Percentiles rank a stretch among this genome's conserved stretches.
phyloP scores from a whole-genome alignment of 92 coral and sea anemone species.

The Phenganax marumi region DNA sequence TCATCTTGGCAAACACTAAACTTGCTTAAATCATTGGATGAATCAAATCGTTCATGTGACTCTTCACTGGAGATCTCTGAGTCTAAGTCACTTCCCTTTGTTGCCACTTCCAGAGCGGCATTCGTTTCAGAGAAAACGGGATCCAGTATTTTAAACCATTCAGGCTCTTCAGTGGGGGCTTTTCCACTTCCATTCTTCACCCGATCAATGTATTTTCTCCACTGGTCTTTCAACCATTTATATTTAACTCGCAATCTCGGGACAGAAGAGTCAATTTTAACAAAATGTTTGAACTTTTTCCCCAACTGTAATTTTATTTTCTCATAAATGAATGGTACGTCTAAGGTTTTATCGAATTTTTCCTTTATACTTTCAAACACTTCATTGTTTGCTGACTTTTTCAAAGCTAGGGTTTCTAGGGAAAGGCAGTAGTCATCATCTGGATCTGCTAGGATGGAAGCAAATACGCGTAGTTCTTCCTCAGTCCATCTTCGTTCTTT shows the following conservation, averaged over 20 bases:
- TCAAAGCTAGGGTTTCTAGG: conserved; percentile 12
- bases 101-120: too few species aligned
- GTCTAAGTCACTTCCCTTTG: too few species aligned
- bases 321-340: not conserved
- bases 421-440: too few species aligned
- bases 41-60: too few species aligned
- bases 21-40: too few species aligned
- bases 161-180: conserved; percentile 19
- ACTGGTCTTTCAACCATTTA: conserved; percentile 49
- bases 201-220: conserved; percentile 53
- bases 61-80: too few species aligned
- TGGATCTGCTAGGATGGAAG: too few species aligned
- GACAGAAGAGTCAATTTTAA: conserved; percentile 30
- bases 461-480: too few species aligned
- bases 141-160: conserved; percentile 19
- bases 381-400: conserved; percentile 1
- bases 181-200: conserved; percentile 28
- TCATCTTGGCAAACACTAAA: too few species aligned
- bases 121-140: conserved; percentile 25
- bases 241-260: conserved; percentile 40
- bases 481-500: too few species aligned
- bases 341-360: not conserved
- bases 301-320: too few species aligned
- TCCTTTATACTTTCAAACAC: not conserved
- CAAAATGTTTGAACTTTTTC: conserved; percentile 23